Conservation (phyloP, 2,797 vertebrate genomes). For the Sandelia bainsii region DNA sequence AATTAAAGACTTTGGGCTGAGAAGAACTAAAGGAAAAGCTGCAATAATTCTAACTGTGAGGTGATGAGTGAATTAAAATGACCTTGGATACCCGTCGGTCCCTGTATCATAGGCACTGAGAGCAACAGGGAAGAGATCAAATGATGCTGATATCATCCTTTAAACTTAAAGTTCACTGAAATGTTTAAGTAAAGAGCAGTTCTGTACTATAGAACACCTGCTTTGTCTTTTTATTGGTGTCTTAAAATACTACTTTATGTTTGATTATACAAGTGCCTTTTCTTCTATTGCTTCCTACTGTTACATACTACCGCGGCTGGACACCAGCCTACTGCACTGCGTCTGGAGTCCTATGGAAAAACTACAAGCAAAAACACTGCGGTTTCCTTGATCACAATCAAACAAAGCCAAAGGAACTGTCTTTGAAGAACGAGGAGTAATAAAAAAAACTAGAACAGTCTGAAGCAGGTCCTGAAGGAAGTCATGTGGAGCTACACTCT, state of each 20-base stretch:
- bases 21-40: background rate
- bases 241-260: constrained; percentile 33
- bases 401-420: constrained; percentile 12
- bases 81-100: background rate
- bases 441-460: constrained; percentile 37
- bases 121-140: constrained; percentile 23
- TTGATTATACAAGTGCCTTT: constrained; percentile 18
- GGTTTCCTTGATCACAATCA: constrained; percentile 5
- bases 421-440: constrained; percentile 9
- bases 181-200: constrained; percentile 33
- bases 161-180: constrained; percentile 44
- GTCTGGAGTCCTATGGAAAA: background rate
- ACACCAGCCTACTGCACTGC: constrained; percentile 7
- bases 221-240: background rate
- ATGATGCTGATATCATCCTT: background rate
- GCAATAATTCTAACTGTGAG: background rate
- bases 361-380: constrained; percentile 15
- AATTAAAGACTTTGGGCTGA: background rate
- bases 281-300: constrained; percentile 39
- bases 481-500: constrained; percentile 54
- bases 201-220: background rate
- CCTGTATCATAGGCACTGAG: constrained; percentile 30
- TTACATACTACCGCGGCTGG: constrained; percentile 1
- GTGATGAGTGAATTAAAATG: background rate
- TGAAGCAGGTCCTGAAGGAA: constrained; percentile 47